Evolutionary conservation across 2,888 invertebrate species (phyloP).

Genomic region (Abscondita cerata): DNA sequence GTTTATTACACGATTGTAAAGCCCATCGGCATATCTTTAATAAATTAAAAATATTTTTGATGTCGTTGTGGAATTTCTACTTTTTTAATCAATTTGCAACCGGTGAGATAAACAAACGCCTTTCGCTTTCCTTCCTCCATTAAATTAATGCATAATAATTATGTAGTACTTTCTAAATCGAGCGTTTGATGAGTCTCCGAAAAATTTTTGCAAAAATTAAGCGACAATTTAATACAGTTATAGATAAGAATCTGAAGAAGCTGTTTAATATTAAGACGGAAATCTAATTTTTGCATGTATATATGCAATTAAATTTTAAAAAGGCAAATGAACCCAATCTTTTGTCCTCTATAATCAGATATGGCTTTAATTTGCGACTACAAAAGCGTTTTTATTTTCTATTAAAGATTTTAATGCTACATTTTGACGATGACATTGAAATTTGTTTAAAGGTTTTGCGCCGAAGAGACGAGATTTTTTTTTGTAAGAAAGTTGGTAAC

Average conservation of each 20-base stretch:
- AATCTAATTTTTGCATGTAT: slow-evolving; percentile 9
- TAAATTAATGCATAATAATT: too few relatives aligned
- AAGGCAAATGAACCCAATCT: slow-evolving; percentile 12
- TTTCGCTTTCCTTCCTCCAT: too few relatives aligned
- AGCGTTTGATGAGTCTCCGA: too few relatives aligned
- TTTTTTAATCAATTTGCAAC: too few relatives aligned
- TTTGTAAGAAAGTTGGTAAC: background rate
- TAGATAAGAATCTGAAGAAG: background rate
- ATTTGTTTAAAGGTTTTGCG: background rate
- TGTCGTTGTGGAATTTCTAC: too few relatives aligned
- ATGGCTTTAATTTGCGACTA: slow-evolving; percentile 11
- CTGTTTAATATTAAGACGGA: slow-evolving; percentile 3
- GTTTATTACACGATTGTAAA: too few relatives aligned
- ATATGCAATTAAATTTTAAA: slow-evolving; percentile 7
- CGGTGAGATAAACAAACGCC: too few relatives aligned
- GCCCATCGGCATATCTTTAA: too few relatives aligned
- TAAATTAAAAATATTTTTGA: too few relatives aligned
- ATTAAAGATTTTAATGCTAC: slow-evolving; percentile 8
- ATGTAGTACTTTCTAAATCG: too few relatives aligned
- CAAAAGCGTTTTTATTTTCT: slow-evolving; percentile 10
- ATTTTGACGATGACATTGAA: slow-evolving; percentile 8
- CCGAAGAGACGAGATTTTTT: background rate
- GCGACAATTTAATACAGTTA: background rate
- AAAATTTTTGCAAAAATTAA: too few relatives aligned
- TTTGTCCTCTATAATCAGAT: slow-evolving; percentile 12